A percentile compares a stretch with the other conserved stretches of the same genome.
phyloP scores from a whole-genome alignment of 1,140 invertebrate genomes.

The Drosophila leontia region DNA sequence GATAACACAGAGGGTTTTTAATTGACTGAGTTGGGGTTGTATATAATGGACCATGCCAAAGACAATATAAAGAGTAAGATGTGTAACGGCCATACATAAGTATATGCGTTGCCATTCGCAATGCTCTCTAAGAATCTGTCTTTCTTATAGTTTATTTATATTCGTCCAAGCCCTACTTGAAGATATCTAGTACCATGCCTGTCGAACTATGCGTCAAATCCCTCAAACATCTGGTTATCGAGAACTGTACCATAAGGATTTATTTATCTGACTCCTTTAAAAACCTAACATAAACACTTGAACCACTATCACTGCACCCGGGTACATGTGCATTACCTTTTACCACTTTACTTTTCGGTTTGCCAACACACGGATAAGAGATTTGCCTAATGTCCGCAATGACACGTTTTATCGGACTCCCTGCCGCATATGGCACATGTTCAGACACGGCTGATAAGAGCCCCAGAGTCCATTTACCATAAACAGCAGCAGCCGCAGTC shows the following conservation, averaged over 20 bases:
- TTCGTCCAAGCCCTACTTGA: neutral
- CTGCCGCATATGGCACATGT: slow-evolving; percentile 22
- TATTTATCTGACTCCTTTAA: neutral
- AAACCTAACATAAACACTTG: neutral
- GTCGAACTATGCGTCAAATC: neutral
- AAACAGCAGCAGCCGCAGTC: slow-evolving; percentile 42
- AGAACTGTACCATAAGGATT: neutral
- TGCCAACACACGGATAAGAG: neutral
- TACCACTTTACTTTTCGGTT: neutral
- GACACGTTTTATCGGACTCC: slow-evolving; percentile 23
- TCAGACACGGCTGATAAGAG: slow-evolving; percentile 55
- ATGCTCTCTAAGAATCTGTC: neutral
- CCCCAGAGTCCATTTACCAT: slow-evolving; percentile 40
- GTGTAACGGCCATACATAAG: neutral
- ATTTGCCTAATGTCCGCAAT: slow-evolving; percentile 14
- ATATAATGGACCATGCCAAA: neutral
- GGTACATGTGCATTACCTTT: slow-evolving; percentile 3
- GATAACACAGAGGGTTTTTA: neutral
- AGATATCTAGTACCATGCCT: neutral
- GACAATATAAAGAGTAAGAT: neutral
- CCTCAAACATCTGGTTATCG: neutral
- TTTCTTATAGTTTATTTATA: too few relatives aligned
- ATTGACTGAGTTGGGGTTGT: neutral
- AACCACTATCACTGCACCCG: neutral
- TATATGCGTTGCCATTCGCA: neutral